These are phyloP conservation scores for Capricornis sumatraensis DNA, from an alignment of 2,113 vertebrate species.

Conservation along the genomic window DNA sequence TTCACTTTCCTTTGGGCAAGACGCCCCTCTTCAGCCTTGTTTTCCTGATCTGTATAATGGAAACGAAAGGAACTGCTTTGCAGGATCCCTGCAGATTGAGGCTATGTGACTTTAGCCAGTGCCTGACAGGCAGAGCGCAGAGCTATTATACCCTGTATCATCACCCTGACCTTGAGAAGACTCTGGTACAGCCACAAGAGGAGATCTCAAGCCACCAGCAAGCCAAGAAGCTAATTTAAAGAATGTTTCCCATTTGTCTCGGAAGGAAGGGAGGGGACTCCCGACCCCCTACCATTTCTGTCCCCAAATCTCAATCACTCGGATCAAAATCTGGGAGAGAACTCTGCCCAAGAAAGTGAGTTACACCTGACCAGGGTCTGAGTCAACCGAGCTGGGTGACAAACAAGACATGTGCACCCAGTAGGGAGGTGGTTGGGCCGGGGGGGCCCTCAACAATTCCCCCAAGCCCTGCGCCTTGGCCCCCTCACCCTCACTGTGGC, in stretches of 20 bases:
- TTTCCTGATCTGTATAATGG: neutral
- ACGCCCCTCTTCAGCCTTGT: neutral
- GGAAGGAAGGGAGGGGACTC: neutral
- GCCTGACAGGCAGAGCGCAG: fast-evolving
- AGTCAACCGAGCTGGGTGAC: neutral
- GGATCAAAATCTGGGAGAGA: neutral
- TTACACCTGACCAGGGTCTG: neutral
- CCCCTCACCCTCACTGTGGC: slow-evolving; percentile 78
- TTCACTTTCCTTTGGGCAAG: neutral
- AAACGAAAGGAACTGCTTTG: fast-evolving
- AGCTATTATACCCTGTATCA: fast-evolving
- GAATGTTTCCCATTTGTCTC: neutral
- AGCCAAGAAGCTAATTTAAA: neutral
- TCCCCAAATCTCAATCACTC: neutral
- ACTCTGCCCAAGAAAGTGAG: neutral
- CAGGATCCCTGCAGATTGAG: neutral
- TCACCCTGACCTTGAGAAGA: neutral
- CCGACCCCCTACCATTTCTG: neutral
- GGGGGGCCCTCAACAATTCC: neutral
- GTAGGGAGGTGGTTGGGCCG: fast-evolving
- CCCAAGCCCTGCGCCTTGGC: fast-evolving
- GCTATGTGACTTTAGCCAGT: fast-evolving
- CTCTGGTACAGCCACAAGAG: slow-evolving; percentile 43
- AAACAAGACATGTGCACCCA: fast-evolving
- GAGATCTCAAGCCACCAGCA: neutral